phyloP scores from a whole-genome alignment of 2,888 invertebrate species.

The Eulithis testata region DNA sequence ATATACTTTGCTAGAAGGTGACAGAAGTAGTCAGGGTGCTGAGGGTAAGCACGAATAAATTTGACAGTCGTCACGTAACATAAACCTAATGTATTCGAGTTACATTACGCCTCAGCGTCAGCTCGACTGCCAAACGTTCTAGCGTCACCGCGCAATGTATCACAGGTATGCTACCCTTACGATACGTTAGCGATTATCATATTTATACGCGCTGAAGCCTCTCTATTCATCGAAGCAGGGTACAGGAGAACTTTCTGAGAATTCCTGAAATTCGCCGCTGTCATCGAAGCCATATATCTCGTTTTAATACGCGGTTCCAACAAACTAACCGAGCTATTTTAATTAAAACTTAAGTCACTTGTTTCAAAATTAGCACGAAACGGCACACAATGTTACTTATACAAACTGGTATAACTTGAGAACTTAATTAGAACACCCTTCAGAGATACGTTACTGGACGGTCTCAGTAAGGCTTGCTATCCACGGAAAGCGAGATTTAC shows the following conservation, averaged over 20 bases:
- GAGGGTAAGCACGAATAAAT: no score
- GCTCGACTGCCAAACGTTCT: no score
- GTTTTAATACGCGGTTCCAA: slow-evolving; percentile 42
- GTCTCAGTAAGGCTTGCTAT: slow-evolving; percentile 18
- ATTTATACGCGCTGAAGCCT: not conserved
- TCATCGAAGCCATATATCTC: slow-evolving; percentile 40
- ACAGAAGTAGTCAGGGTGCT: not conserved
- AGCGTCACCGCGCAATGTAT: no score
- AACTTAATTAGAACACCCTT: slow-evolving; percentile 59
- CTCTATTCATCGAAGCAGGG: not conserved
- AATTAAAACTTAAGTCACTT: slow-evolving; percentile 64
- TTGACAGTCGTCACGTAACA: no score
- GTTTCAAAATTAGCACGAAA: slow-evolving; percentile 54
- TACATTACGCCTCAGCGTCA: no score
- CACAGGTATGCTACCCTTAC: no score
- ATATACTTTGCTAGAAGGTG: not conserved
- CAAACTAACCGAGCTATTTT: slow-evolving; percentile 54
- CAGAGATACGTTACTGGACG: slow-evolving; percentile 43
- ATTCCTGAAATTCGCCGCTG: slow-evolving; percentile 31
- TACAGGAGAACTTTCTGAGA: slow-evolving; percentile 20
- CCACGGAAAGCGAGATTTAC: not conserved
- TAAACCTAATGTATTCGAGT: no score
- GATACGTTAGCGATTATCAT: no score
- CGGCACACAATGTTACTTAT: slow-evolving; percentile 45
- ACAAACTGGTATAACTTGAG: slow-evolving; percentile 54